A percentile compares a stretch with the other conserved stretches of the same genome.
Evolutionary conservation across 2,888 invertebrate genomes (phyloP).

Genomic region (Protophormia terraenovae): DNA sequence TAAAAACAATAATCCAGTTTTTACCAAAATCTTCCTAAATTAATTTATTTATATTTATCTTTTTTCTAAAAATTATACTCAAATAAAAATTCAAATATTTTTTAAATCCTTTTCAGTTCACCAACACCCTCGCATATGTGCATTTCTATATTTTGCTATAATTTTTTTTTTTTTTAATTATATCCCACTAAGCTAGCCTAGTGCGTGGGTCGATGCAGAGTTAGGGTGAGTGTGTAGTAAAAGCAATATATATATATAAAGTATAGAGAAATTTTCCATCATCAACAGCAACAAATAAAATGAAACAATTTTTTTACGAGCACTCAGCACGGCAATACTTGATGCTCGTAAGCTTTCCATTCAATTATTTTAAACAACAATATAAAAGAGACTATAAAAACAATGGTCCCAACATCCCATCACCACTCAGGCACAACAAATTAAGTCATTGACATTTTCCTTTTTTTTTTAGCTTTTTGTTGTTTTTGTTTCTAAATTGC

Average conservation of each 20-base stretch:
- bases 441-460: constrained; percentile 57
- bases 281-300: constrained; percentile 36
- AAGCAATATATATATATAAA: not conserved
- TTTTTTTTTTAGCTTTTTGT: not conserved
- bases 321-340: constrained; percentile 29
- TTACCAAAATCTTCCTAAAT: too few species aligned
- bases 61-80: too few species aligned
- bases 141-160: not conserved
- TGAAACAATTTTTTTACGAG: constrained; percentile 43
- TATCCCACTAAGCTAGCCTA: constrained; percentile 13
- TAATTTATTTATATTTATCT: too few species aligned
- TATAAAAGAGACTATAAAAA: constrained; percentile 53
- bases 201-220: not conserved
- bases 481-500: constrained; percentile 10
- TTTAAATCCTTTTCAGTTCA: not conserved
- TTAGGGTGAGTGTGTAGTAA: not conserved
- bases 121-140: not conserved
- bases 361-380: constrained; percentile 58
- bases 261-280: not conserved
- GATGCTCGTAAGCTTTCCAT: constrained; percentile 31
- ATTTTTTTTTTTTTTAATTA: constrained; percentile 36
- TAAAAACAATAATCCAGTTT: too few species aligned
- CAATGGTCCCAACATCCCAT: constrained; percentile 23
- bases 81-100: too few species aligned
- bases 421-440: constrained; percentile 45